These are phyloP conservation scores for Heteromyza rotundicornis DNA, from an alignment of 2,888 invertebrate genomes.

Conservation along the genomic window DNA sequence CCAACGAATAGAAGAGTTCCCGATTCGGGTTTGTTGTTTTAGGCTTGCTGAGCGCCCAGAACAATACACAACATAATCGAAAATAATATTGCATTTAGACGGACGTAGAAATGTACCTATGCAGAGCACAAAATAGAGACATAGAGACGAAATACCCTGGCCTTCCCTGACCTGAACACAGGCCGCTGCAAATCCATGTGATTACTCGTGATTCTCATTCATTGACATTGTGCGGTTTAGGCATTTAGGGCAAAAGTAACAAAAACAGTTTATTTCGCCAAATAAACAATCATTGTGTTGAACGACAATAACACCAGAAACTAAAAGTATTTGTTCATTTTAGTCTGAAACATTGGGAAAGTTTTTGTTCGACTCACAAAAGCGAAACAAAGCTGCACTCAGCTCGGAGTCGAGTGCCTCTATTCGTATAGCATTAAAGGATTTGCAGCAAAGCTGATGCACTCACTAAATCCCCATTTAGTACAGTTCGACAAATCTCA, in stretches of 20 bases:
- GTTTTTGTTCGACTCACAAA: constrained; percentile 3
- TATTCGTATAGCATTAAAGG: background rate
- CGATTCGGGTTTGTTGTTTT: background rate
- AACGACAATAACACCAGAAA: background rate
- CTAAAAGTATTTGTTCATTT: constrained; percentile 11
- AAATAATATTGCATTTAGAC: background rate
- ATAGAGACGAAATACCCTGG: background rate
- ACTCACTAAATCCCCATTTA: background rate
- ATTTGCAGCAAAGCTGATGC: background rate
- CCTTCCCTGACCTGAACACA: background rate
- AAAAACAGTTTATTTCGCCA: background rate
- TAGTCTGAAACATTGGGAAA: constrained; percentile 10
- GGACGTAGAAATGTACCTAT: background rate
- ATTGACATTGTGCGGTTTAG: background rate
- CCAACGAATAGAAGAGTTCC: no score
- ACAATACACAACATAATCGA: background rate
- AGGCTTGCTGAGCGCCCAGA: background rate
- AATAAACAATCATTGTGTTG: background rate
- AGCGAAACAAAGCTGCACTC: constrained; percentile 10
- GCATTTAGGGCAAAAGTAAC: background rate
- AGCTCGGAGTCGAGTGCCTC: constrained; percentile 19
- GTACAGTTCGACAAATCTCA: background rate
- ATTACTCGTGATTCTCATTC: background rate
- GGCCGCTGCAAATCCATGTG: no score
- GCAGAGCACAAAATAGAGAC: background rate